Conservation (phyloP, 2,797 vertebrate species). For the Cirrhinus molitorella region DNA sequence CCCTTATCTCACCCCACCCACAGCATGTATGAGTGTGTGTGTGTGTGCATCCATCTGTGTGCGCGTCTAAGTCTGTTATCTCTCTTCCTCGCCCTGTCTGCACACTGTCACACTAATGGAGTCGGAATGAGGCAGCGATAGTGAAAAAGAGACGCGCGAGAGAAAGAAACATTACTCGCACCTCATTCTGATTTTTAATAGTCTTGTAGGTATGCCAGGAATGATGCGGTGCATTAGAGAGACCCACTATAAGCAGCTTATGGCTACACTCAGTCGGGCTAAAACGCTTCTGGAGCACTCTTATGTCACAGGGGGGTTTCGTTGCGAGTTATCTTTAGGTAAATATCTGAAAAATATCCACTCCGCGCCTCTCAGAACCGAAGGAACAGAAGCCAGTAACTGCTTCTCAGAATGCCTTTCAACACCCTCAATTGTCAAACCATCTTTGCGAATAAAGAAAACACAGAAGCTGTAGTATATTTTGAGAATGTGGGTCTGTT, state of each 20-base stretch:
- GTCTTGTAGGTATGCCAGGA: constrained; percentile 76
- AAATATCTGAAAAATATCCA: constrained; percentile 21
- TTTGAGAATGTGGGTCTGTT: background rate
- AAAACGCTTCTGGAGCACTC: constrained; percentile 17
- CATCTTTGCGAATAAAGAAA: background rate
- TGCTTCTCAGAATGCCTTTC: constrained; percentile 23
- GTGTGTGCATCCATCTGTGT: constrained; percentile 37
- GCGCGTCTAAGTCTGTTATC: constrained; percentile 73
- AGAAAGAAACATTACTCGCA: constrained; percentile 75
- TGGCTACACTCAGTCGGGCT: constrained; percentile 18
- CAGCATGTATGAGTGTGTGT: constrained; percentile 47
- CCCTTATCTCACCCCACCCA: constrained; percentile 33
- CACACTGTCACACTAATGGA: constrained; percentile 85
- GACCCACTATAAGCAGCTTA: constrained; percentile 64
- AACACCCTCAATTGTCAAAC: background rate
- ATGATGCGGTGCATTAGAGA: constrained; percentile 79
- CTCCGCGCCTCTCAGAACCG: background rate
- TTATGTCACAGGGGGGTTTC: constrained; percentile 36
- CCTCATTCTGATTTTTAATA: constrained; percentile 77
- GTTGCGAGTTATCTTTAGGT: constrained; percentile 13
- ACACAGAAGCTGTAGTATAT: constrained; percentile 4
- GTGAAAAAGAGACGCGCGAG: constrained; percentile 56
- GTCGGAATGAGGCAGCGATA: constrained; percentile 66
- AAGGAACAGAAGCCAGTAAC: background rate
- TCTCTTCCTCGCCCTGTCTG: constrained; percentile 81